Conservation (phyloP, 2,113 vertebrate species). For the Coracopsis vasa region DNA sequence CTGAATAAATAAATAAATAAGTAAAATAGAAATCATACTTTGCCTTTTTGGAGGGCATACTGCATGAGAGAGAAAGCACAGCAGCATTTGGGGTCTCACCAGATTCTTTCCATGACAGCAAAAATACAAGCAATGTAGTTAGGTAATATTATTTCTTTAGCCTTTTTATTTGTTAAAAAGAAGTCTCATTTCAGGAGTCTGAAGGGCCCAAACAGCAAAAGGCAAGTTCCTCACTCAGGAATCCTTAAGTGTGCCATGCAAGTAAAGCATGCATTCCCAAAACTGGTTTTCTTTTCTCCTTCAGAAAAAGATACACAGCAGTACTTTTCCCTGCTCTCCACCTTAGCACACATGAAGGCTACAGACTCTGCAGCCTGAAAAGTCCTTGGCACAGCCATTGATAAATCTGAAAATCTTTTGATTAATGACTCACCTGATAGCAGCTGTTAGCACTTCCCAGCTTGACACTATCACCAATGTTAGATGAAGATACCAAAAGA, state of each 20-base stretch:
- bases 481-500: not conserved
- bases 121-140: not conserved
- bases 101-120: not conserved
- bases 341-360: not conserved
- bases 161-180: not conserved
- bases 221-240: not conserved
- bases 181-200: not conserved
- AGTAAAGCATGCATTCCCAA: not conserved
- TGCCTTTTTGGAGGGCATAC: not conserved
- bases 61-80: rapidly evolving
- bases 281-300: not conserved
- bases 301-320: not conserved
- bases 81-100: not conserved
- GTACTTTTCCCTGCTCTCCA: not conserved
- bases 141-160: not conserved
- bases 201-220: not conserved
- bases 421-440: not conserved
- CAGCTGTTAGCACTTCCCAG: not conserved
- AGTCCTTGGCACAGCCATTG: not conserved
- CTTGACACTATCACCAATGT: rapidly evolving
- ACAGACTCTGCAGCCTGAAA: not conserved
- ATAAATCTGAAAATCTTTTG: not conserved
- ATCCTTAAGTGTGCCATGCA: not conserved
- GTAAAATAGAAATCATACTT: not conserved
- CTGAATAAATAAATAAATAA: not conserved